Evolutionary conservation across 2,888 invertebrate species (phyloP), one percentile per base, ranked within the genome.

Genomic region (Philereme transversata): DNA sequence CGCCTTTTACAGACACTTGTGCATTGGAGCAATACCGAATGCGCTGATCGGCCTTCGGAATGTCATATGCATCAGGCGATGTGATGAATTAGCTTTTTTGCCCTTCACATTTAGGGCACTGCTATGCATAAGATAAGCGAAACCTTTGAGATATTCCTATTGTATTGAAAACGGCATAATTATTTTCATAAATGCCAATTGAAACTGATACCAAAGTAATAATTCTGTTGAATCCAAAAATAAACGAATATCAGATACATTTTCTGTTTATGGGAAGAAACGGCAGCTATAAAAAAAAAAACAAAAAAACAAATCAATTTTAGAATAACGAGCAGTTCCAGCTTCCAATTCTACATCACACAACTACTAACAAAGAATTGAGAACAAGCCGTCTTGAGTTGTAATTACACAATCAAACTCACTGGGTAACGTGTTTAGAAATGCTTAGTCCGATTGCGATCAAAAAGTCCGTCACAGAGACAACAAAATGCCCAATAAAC

Each of bases 401-500:
- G 57, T 51, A 53, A 57, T 57, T 50, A 57, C 53, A 44, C 51
- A 51, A 62, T 62, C 47, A 44, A 33, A 45, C 52, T 52, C 58
- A 51, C 49, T 52, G 45, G 11, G 53, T 46, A 56, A 66, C 64
- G 69, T 75, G 73, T 77, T 77, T 73, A 75, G 71, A 74, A 76
- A 80, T 74, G 71, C 75, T 82, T 83, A 83, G 82, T 84, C 77
- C 80, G 68, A 82, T 75, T 76, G 72, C 71, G 73, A 78, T 76
- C 74, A 74, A 75, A 76, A 78, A 78, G 74, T 82, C 83, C 77
- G 80, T 79, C 79, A 75, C 81, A 84, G 83, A 84, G 86, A 88
- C 86, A 88, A 91, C 90, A 83, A 84, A 92, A 88, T 79, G 85
- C 76, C 77, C 87, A 88, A 91, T 92, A 91, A 91, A 92, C 87